A percentile compares a stretch with the other conserved stretches of the same genome.
Evolutionary conservation across 2,888 invertebrate species (phyloP).

Genomic region (Tinea pellionella): DNA sequence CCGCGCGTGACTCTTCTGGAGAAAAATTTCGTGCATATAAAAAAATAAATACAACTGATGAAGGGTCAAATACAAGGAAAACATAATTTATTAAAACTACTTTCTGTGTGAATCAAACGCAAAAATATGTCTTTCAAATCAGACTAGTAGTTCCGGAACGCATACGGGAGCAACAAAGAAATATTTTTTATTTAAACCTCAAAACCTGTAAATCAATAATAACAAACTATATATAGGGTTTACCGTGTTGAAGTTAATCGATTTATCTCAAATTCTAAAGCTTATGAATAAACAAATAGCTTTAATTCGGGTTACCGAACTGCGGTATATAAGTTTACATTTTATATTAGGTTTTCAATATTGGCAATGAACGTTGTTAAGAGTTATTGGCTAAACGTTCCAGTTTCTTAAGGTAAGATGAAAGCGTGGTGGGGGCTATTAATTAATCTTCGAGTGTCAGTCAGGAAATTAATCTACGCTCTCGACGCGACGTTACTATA

Average conservation of each 20-base stretch:
- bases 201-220: too few relatives aligned
- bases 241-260: neutral
- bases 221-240: neutral
- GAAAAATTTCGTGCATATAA: neutral
- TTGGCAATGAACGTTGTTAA: neutral
- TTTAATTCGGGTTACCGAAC: too few relatives aligned
- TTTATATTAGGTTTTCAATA: neutral
- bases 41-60: neutral
- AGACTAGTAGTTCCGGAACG: too few relatives aligned
- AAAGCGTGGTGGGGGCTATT: conserved; percentile 4
- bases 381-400: neutral
- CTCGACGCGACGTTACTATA: neutral
- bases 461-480: conserved; percentile 12
- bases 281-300: neutral
- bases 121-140: too few relatives aligned
- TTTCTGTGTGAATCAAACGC: neutral
- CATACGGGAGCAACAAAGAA: too few relatives aligned
- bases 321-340: too few relatives aligned
- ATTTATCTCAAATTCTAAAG: neutral
- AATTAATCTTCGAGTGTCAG: conserved; percentile 3
- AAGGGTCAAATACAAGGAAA: neutral
- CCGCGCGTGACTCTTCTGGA: neutral
- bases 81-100: neutral
- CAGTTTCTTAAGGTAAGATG: neutral
- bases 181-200: too few relatives aligned